Evolutionary conservation across 2,113 vertebrate genomes (phyloP).

Genomic region (Sus scrofa): DNA sequence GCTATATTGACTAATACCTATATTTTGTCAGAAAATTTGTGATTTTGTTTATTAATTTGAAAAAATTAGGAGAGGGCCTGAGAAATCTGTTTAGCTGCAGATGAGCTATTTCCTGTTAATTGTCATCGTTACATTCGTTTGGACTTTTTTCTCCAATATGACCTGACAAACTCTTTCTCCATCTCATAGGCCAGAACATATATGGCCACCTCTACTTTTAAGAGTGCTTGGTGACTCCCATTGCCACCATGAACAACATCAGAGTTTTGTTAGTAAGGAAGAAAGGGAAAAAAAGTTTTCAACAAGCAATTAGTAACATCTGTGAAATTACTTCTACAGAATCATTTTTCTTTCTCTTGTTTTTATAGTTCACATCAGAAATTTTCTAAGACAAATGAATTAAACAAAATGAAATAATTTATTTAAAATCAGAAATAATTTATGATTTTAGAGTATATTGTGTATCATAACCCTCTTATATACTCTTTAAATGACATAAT

Average conservation of each 20-base stretch:
- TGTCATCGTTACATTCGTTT: not conserved
- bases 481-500: not conserved
- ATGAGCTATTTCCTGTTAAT: not conserved
- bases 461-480: not conserved
- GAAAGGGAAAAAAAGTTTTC: not conserved
- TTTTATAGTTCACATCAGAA: not conserved
- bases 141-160: not conserved
- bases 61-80: not conserved
- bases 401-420: slow-evolving; percentile 17
- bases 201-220: not conserved
- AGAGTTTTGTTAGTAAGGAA: not conserved
- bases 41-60: not conserved
- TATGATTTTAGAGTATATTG: not conserved
- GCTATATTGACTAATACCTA: not conserved
- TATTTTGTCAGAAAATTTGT: slow-evolving; percentile 34
- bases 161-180: not conserved
- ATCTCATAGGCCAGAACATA: not conserved
- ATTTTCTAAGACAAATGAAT: slow-evolving; percentile 47
- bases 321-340: not conserved
- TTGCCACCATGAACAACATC: not conserved
- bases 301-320: not conserved
- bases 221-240: not conserved
- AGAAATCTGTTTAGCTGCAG: not conserved
- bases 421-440: slow-evolving; percentile 33
- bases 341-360: slow-evolving; percentile 19